Evolutionary conservation across 1,140 invertebrate species (phyloP).

Genomic region (Drosophila fuyamai): DNA sequence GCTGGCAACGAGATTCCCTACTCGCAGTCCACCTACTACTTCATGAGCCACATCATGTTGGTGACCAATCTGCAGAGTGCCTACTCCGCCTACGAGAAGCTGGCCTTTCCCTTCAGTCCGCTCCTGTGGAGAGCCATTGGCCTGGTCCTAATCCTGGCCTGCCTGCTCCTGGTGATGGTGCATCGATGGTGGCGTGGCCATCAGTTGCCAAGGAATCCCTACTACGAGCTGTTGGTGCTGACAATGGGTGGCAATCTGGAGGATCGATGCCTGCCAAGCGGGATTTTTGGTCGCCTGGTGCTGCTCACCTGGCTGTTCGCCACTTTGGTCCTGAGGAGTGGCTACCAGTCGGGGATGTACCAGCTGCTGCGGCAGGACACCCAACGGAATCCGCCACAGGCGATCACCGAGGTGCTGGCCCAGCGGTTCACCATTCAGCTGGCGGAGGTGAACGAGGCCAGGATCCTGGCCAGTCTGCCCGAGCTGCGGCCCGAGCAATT

Average conservation of each 20-base stretch:
- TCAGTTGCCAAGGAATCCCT: constrained; percentile 21
- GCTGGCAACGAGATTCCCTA: constrained; percentile 41
- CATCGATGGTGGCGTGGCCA: background rate
- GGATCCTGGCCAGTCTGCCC: constrained; percentile 62
- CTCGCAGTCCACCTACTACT: constrained; percentile 71
- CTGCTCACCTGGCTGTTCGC: constrained; percentile 61
- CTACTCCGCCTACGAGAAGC: constrained; percentile 72
- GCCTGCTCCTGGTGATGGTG: constrained; percentile 16
- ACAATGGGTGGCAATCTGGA: constrained; percentile 63
- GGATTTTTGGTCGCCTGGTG: constrained; percentile 34
- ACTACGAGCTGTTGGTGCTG: constrained; percentile 64
- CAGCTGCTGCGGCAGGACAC: constrained; percentile 69
- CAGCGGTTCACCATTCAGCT: constrained; percentile 59
- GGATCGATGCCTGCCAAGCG: constrained; percentile 23
- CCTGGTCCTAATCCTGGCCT: constrained; percentile 36
- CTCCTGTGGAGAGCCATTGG: constrained; percentile 55
- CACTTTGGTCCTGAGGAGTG: constrained; percentile 55
- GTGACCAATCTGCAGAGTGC: constrained; percentile 68
- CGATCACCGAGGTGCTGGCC: constrained; percentile 64
- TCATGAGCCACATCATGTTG: constrained; percentile 76
- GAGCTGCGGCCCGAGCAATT: constrained; percentile 46
- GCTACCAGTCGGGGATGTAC: constrained; percentile 78
- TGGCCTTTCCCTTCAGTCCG: constrained; percentile 66
- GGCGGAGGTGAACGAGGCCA: constrained; percentile 52
- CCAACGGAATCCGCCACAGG: constrained; percentile 69